A percentile compares a stretch with the other conserved stretches of the same genome.
These are phyloP conservation scores for Holacanthus passer DNA, from an alignment of 2,113 vertebrate species.

Conservation along the genomic window DNA sequence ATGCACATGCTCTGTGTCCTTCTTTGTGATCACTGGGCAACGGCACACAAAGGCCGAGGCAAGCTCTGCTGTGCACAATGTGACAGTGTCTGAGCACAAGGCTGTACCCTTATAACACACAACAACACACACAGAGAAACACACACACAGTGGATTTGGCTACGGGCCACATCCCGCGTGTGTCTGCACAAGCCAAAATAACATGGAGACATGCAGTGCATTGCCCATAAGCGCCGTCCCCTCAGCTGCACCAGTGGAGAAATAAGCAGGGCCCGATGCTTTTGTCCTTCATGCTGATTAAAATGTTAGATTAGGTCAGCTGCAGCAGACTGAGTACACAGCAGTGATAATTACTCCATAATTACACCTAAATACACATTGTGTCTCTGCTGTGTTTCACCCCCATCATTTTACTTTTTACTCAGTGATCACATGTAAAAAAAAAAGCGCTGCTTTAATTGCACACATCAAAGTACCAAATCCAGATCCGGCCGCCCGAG, in stretches of 20 bases:
- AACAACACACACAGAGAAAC: slow-evolving; percentile 19
- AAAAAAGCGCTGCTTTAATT: slow-evolving; percentile 24
- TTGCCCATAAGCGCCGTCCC: slow-evolving; percentile 30
- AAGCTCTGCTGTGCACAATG: slow-evolving; percentile 67
- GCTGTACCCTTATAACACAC: slow-evolving; percentile 35
- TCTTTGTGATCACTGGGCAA: slow-evolving; percentile 77
- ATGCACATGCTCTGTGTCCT: slow-evolving; percentile 44
- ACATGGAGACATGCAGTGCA: slow-evolving; percentile 54
- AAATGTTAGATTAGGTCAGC: slow-evolving; percentile 71
- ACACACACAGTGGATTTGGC: slow-evolving; percentile 61
- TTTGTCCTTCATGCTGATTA: slow-evolving; percentile 75
- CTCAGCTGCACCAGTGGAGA: slow-evolving; percentile 60
- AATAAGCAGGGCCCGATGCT: slow-evolving; percentile 50
- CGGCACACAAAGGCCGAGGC: slow-evolving; percentile 75
- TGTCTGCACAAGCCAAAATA: slow-evolving; percentile 68
- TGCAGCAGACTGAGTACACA: slow-evolving; percentile 60
- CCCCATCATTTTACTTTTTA: slow-evolving; percentile 29
- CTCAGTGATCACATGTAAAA: slow-evolving; percentile 16
- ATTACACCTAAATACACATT: slow-evolving; percentile 58
- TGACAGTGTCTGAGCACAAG: slow-evolving; percentile 62
- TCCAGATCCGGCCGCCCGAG: background rate
- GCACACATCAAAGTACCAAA: background rate
- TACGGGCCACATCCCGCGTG: slow-evolving; percentile 66
- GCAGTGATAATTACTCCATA: slow-evolving; percentile 68
- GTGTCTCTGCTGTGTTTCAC: slow-evolving; percentile 49